Conservation (phyloP, 2,113 vertebrate species). For the Falcunculus frontatus region DNA sequence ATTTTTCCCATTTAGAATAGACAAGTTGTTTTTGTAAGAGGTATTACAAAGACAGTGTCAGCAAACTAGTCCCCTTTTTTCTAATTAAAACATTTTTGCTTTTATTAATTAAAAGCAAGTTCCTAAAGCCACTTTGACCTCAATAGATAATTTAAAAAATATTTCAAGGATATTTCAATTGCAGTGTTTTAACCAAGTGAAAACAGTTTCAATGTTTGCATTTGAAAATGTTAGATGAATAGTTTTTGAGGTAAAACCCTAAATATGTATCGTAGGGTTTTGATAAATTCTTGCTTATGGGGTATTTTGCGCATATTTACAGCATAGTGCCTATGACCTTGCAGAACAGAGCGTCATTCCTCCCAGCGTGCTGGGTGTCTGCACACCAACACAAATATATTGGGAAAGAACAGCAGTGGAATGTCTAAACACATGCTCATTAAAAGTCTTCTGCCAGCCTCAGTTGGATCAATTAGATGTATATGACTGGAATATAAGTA, state of each 20-base stretch:
- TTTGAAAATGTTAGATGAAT: background rate
- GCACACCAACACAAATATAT: background rate
- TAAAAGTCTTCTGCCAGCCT: background rate
- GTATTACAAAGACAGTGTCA: background rate
- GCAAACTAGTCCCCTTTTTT: background rate
- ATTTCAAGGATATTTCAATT: background rate
- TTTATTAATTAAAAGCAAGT: background rate
- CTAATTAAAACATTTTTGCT: background rate
- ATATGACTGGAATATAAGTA: background rate
- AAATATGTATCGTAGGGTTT: background rate
- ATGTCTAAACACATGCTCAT: background rate
- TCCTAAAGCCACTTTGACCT: background rate
- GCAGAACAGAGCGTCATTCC: background rate
- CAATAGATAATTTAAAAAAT: background rate
- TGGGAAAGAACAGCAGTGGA: background rate
- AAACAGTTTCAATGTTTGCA: background rate
- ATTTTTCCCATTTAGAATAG: background rate
- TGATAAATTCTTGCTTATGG: background rate
- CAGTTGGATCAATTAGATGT: background rate
- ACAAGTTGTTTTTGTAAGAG: background rate
- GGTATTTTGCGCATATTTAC: background rate
- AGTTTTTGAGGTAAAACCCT: background rate
- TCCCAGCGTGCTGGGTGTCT: background rate
- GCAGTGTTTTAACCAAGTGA: background rate
- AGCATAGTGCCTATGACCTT: background rate